Evolutionary conservation across 2,888 invertebrate species (phyloP).

Genomic region (Caenorhabditis sp.): DNA sequence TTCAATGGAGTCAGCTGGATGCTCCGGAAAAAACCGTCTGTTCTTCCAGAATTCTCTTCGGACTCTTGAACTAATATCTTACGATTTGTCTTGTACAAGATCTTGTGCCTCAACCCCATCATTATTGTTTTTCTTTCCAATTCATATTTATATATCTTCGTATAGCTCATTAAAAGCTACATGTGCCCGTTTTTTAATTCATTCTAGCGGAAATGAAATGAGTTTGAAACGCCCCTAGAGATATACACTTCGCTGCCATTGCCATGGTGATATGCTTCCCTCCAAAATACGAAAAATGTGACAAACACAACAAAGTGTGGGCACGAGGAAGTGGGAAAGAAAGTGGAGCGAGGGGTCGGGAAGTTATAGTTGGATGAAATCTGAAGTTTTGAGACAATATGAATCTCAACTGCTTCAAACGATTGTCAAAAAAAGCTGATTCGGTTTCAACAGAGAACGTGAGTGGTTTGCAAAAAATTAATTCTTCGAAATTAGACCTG

Average conservation of each 20-base stretch:
- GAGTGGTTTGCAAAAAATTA: too few species aligned
- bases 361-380: too few species aligned
- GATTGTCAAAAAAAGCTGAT: background rate
- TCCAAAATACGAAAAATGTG: background rate
- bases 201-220: background rate
- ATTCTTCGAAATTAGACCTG: too few species aligned
- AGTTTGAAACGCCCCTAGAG: background rate
- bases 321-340: too few species aligned
- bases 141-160: too few species aligned
- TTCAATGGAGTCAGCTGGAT: conserved; percentile 35
- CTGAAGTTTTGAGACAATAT: too few species aligned
- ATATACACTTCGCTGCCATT: background rate
- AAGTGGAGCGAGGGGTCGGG: too few species aligned
- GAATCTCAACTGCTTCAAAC: too few species aligned
- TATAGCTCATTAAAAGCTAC: background rate
- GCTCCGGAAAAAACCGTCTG: background rate
- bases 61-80: background rate
- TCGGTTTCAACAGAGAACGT: too few species aligned
- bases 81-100: background rate
- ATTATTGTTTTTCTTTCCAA: too few species aligned
- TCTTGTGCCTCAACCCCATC: background rate
- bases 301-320: too few species aligned
- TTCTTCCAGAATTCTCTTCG: background rate
- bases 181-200: background rate
- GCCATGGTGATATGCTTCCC: background rate